A percentile compares a stretch with the other conserved stretches of the same genome.
Evolutionary conservation across 2,888 invertebrate species (phyloP).

Genomic region (Sinelater perroti): DNA sequence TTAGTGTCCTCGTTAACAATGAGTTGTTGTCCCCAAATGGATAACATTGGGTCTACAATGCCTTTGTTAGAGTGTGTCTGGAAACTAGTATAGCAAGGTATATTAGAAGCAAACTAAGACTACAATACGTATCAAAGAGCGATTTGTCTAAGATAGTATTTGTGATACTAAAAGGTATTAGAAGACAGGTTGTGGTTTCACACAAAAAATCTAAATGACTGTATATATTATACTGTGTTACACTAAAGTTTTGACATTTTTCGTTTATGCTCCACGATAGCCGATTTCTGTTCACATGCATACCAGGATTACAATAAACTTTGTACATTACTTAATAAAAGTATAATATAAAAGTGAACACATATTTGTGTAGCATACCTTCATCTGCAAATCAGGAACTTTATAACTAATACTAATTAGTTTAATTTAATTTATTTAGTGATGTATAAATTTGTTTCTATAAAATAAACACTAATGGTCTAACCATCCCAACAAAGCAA

Average conservation of each 20-base stretch:
- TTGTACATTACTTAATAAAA: slow-evolving; percentile 10
- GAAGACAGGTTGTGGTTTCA: slow-evolving; percentile 46
- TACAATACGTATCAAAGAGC: slow-evolving; percentile 47
- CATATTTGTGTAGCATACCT: no score
- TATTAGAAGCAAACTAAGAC: slow-evolving; percentile 57
- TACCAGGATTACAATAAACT: slow-evolving; percentile 14
- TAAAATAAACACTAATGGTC: no score
- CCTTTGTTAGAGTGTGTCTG: slow-evolving; percentile 92
- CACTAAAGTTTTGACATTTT: no score
- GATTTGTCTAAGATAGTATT: slow-evolving; percentile 40
- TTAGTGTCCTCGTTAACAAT: slow-evolving; percentile 97
- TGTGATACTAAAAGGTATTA: slow-evolving; percentile 39
- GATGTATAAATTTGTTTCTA: no score
- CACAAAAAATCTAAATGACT: slow-evolving; percentile 39
- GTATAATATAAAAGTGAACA: slow-evolving; percentile 8
- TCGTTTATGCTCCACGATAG: no score
- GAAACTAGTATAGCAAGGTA: slow-evolving; percentile 69
- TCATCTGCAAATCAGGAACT: no score
- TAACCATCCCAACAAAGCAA: no score
- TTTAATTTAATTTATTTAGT: no score
- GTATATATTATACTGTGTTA: no score
- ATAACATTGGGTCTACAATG: slow-evolving; percentile 98
- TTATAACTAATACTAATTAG: no score
- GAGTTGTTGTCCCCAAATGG: slow-evolving; percentile 98
- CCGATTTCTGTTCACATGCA: slow-evolving; percentile 27